Base-by-base conservation (phyloP, 2,888 invertebrate species). In the Rapana venosa region DNA sequence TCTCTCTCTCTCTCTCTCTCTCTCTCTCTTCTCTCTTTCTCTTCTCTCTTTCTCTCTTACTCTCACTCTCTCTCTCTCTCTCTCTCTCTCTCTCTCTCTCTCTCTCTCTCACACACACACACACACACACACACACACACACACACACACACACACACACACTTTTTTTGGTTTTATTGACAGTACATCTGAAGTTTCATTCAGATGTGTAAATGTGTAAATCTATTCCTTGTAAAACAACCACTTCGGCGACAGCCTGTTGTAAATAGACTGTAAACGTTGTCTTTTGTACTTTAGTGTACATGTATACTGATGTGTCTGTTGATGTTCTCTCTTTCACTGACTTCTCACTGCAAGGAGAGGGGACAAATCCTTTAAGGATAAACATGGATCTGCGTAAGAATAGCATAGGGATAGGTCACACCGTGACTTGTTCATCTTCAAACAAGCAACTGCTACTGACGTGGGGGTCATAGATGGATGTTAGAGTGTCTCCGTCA, bases 291-390 rank as follows among this genome's bases (percentile, higher is more conserved):
- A 47, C 2, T n/a, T n/a, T n/a, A 47, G n/a, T n/a, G 77, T 17
- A 77, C n/a, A 5, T 15, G 30, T n/a, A 35, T 30, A 36, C 15
- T 81, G 81, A 20, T 81, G 81, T 84, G 47, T 84, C 56, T 56
- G 13, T 58, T 83, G 32, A 15, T 36, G 36, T 56, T 30, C 26
- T 83, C 36, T 61, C 35, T 61, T 61, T 61, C 85, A 30, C 35
- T 86, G 32, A 22, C 30, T 66, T 66, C 32, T 26, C 47, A 83
- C 86, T 35, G 17, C 66, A n/a, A 86, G 85, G 86, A 86, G 66
- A 66, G 86, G 86, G 22, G 86, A 86, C 66, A 86, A 66, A 66
- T 86, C 66, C 6, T 85, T 85, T 58, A 85, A 85, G 26, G 86
- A 58, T 22, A 86, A 86, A 86, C 85, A 13, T 58, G 86, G 86